Evolutionary conservation across 1,140 invertebrate genomes (phyloP), one percentile per base, ranked within the genome.

Genomic region (Bombus vancouverensis): DNA sequence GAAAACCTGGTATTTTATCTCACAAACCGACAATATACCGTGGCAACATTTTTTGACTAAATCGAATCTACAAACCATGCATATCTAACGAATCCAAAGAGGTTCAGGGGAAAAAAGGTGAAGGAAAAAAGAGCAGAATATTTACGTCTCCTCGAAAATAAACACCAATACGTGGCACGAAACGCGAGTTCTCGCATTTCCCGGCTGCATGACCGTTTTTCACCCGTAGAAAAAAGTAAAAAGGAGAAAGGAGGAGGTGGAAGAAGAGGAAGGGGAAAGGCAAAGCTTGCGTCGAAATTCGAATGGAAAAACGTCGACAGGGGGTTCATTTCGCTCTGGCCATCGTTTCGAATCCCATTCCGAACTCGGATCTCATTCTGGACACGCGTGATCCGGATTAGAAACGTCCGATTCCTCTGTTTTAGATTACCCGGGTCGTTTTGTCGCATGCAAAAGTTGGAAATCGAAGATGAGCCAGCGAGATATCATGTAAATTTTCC

Each of bases 311-410:
- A 80, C 68, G 68, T 72, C 39, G 68, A n/a, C 37, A 10, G 9
- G 53, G 25, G 68, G 53, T 80, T 85, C 83, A 65, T 85, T 85
- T n/a, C 68, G 77, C 13, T 37, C 42, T 65, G 57, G 68, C 25
- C 83, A 53, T 47, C 77, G 65, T 47, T 79, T 72, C 83, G 68
- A 65, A 85, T 85, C 39, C 83, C 53, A 80, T 80, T 72, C 68
- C n/a, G 12, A 28, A n/a, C 12, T 37, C 39, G 68, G 74, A 84
- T 84, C 83, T 85, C 83, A 85, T 80, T 85, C 83, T 80, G 77
- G 34, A 85, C 83, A 85, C 68, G 77, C 83, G 68, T 80, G 83
- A 85, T 71, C 83, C 83, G 83, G 83, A 85, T 85, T 80, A 85
- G 83, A 80, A 85, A 72, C 68, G 39, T 80, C 77, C 44, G 59